Conservation (phyloP, 2,797 vertebrate genomes). For the Lycodopsis pacificus region DNA sequence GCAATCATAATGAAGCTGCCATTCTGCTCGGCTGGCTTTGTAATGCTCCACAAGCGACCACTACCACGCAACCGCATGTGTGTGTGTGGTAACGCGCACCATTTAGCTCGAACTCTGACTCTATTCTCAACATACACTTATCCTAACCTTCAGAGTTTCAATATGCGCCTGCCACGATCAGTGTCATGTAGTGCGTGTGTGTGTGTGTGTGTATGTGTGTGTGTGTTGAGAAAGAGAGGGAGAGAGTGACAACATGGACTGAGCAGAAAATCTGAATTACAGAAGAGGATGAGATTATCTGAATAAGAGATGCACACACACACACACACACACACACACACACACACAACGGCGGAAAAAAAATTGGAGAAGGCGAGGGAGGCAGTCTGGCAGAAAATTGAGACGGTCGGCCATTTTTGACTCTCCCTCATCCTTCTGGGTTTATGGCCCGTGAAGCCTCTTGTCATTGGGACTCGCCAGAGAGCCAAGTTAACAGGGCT, state of each 20-base stretch:
- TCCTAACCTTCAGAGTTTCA: conserved; percentile 56
- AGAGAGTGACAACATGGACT: conserved; percentile 18
- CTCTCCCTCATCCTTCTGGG: conserved; percentile 79
- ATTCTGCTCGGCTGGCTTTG: conserved; percentile 76
- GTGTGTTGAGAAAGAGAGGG: not conserved
- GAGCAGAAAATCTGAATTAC: conserved; percentile 45
- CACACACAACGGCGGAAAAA: conserved; percentile 32
- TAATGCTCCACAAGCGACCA: conserved; percentile 65
- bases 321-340: conserved; percentile 13
- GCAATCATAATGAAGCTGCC: conserved; percentile 83
- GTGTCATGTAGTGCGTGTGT: conserved; percentile 5
- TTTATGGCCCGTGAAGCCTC: conserved; percentile 85
- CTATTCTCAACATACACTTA: conserved; percentile 47
- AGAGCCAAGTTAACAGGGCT: conserved; percentile 83
- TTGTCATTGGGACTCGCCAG: conserved; percentile 80
- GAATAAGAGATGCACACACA: conserved; percentile 34
- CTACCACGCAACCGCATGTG: not conserved
- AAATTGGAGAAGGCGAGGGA: conserved; percentile 62
- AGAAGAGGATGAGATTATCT: conserved; percentile 44
- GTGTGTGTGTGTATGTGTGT: not conserved
- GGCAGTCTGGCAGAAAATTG: conserved; percentile 86
- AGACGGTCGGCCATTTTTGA: conserved; percentile 81
- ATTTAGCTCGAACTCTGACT: conserved; percentile 40
- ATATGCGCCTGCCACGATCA: conserved; percentile 27
- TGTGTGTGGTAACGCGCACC: conserved; percentile 7